These are phyloP conservation scores for Numenius arquata DNA, from an alignment of 2,113 vertebrate genomes.

Conservation along the genomic window DNA sequence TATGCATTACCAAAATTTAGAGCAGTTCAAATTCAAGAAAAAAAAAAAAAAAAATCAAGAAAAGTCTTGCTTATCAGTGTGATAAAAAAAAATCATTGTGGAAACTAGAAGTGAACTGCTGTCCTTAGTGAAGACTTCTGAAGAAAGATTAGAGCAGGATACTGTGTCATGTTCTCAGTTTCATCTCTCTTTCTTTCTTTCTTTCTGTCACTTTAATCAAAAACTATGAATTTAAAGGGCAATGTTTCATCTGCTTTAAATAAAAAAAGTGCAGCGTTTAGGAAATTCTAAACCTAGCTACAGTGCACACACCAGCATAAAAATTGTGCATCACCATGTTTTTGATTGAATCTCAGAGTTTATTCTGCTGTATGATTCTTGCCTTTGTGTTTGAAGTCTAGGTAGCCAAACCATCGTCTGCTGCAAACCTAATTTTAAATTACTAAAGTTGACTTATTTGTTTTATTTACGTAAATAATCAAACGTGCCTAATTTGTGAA, in stretches of 20 bases:
- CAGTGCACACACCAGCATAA: not conserved
- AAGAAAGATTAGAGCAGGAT: not conserved
- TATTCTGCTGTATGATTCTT: not conserved
- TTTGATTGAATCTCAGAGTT: not conserved
- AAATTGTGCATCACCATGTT: not conserved
- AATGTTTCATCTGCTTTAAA: not conserved
- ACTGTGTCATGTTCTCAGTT: not conserved
- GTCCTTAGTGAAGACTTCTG: not conserved
- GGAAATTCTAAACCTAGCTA: not conserved
- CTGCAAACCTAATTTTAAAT: not conserved
- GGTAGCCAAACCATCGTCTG: not conserved
- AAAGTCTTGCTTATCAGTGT: not conserved
- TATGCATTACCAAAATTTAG: not conserved
- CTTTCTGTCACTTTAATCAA: not conserved
- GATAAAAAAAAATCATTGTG: accelerated
- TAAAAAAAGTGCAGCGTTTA: not conserved
- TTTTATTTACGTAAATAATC: not conserved
- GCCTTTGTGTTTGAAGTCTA: not conserved
- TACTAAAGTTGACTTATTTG: not conserved
- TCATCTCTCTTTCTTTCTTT: not conserved
- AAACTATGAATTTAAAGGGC: not conserved
- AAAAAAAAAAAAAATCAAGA: not conserved
- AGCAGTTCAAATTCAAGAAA: not conserved
- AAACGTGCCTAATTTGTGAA: not conserved
- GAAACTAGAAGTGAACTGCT: not conserved